Evolutionary conservation across 2,888 invertebrate genomes (phyloP).

Genomic region (Thalpophila matura): DNA sequence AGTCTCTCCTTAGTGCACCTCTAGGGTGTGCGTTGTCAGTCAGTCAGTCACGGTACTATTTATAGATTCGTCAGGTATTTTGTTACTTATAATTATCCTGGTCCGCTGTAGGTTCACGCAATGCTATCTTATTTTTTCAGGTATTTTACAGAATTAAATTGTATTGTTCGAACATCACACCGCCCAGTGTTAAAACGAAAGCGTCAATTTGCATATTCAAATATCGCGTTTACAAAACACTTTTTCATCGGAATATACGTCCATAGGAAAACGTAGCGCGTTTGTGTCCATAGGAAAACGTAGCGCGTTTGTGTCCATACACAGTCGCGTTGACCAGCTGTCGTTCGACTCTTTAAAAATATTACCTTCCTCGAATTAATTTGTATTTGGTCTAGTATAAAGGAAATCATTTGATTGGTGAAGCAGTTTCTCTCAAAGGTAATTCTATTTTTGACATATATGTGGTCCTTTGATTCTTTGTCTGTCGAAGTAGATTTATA

Average conservation of each 20-base stretch:
- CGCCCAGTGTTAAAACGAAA: constrained; percentile 57
- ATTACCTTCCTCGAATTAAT: too few relatives aligned
- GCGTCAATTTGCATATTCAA: constrained; percentile 74
- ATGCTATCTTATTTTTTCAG: constrained; percentile 57
- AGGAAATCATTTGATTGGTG: too few relatives aligned
- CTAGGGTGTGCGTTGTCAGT: too few relatives aligned
- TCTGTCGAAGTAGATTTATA: too few relatives aligned
- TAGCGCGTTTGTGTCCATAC: constrained; percentile 29
- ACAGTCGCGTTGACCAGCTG: constrained; percentile 41
- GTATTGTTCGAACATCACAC: constrained; percentile 67
- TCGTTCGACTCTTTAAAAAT: too few relatives aligned
- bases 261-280: constrained; percentile 43
- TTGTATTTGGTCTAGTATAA: too few relatives aligned
- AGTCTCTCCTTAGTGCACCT: too few relatives aligned
- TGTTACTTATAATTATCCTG: constrained; percentile 11
- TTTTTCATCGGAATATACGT: constrained; percentile 64
- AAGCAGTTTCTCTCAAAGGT: too few relatives aligned
- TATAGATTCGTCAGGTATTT: neutral
- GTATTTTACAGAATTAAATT: constrained; percentile 67
- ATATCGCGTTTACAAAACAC: constrained; percentile 64
- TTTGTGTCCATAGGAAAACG: constrained; percentile 48
- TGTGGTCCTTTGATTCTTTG: too few relatives aligned
- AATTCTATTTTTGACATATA: too few relatives aligned
- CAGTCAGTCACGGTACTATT: too few relatives aligned
- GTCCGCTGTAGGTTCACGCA: neutral